Evolutionary conservation across 2,797 vertebrate species (phyloP).

Genomic region (Eutrigla gurnardus): DNA sequence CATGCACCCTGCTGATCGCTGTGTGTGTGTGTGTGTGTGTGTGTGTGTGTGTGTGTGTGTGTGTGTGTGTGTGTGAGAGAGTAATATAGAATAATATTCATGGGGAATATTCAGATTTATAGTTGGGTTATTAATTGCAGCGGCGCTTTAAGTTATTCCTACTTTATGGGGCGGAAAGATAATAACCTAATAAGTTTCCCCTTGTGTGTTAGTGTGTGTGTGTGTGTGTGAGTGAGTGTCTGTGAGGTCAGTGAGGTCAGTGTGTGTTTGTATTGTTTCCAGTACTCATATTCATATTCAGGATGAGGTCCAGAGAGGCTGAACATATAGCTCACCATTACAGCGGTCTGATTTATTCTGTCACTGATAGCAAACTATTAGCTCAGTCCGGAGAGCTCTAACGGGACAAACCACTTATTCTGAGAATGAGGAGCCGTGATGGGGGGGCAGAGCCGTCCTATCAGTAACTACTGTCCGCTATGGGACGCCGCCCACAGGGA

Average conservation of each 20-base stretch:
- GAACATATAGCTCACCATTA: conserved; percentile 68
- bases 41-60: conserved; percentile 33
- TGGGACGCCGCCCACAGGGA: conserved; percentile 20
- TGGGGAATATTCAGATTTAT: conserved; percentile 87
- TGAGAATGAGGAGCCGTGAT: conserved; percentile 52
- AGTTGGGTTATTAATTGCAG: conserved; percentile 85
- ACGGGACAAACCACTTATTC: conserved; percentile 57
- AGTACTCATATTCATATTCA: conserved; percentile 68
- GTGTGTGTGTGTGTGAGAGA: conserved; percentile 40
- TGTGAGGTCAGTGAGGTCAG: conserved; percentile 65
- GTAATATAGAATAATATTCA: conserved; percentile 84
- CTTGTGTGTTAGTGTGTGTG: conserved; percentile 35
- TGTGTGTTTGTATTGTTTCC: conserved; percentile 73
- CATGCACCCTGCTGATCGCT: conserved; percentile 63
- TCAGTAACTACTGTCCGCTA: conserved; percentile 37
- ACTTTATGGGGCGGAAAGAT: conserved; percentile 89
- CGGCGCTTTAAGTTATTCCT: conserved; percentile 83
- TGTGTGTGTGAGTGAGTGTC: conserved; percentile 24
- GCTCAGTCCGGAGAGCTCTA: conserved; percentile 41
- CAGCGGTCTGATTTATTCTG: conserved; percentile 60
- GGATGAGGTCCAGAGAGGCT: conserved; percentile 42
- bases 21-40: conserved; percentile 40
- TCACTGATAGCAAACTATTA: conserved; percentile 58
- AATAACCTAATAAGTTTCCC: conserved; percentile 88
- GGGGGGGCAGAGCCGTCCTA: conserved; percentile 36